Percentiles rank a stretch among this genome's conserved stretches.
phyloP scores from a whole-genome alignment of 2,113 vertebrate genomes.

The Otis tarda region DNA sequence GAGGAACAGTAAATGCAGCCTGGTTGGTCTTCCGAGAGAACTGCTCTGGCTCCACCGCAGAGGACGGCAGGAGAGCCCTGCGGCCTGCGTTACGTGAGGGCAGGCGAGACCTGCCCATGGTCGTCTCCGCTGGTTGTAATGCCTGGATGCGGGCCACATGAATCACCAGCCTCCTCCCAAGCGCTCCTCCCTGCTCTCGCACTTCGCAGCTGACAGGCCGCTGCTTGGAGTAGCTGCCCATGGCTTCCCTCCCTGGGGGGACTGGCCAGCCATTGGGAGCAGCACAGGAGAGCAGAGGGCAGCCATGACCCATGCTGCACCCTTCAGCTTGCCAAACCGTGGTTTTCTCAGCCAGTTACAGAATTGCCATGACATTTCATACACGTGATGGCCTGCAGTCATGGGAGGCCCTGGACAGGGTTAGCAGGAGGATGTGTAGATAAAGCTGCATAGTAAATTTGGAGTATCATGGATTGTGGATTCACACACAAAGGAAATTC shows the following conservation, averaged over 20 bases:
- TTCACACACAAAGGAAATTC: not conserved
- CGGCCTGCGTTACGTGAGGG: not conserved
- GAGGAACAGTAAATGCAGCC: not conserved
- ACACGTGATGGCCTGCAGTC: not conserved
- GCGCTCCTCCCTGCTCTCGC: not conserved
- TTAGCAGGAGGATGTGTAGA: not conserved
- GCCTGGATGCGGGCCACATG: not conserved
- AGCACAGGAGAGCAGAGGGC: not conserved
- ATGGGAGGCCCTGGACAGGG: not conserved
- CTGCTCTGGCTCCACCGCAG: not conserved
- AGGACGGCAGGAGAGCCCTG: not conserved
- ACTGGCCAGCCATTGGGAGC: accelerated
- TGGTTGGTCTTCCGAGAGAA: not conserved
- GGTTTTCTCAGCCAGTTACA: not conserved
- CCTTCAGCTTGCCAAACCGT: not conserved
- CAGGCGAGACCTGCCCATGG: not conserved
- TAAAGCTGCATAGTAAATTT: not conserved
- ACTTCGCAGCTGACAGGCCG: not conserved
- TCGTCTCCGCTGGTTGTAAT: not conserved
- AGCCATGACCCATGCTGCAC: accelerated
- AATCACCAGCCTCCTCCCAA: not conserved
- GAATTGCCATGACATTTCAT: accelerated
- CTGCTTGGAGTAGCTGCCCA: not conserved
- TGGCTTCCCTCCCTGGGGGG: not conserved
- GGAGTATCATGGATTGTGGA: not conserved